Conservation (phyloP, 2,113 vertebrate species). For the Fregetta grallaria region DNA sequence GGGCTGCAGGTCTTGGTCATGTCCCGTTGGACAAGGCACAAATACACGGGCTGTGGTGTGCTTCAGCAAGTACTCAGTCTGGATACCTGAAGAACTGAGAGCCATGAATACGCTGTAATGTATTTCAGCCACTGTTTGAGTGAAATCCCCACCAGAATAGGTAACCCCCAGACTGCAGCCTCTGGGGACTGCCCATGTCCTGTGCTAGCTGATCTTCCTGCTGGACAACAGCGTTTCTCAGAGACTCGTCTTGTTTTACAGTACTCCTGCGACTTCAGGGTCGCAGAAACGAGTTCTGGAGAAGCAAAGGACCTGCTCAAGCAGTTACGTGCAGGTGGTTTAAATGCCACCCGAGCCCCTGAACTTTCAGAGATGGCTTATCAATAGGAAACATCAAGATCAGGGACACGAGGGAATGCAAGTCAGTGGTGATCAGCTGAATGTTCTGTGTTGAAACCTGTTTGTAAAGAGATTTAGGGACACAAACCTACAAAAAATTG, state of each 20-base stretch:
- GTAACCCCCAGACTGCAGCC: background rate
- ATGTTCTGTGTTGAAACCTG: background rate
- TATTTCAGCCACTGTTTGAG: background rate
- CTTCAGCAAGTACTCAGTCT: background rate
- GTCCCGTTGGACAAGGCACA: background rate
- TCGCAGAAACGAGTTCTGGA: background rate
- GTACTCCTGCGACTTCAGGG: background rate
- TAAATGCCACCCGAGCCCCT: background rate
- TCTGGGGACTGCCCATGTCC: too few relatives aligned
- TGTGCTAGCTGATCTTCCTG: background rate
- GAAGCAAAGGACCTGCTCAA: background rate
- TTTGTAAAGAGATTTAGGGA: background rate
- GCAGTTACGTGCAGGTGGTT: background rate
- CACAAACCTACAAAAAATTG: background rate
- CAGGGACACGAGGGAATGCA: background rate
- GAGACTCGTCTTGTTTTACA: background rate
- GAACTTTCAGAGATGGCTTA: background rate
- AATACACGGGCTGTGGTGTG: background rate
- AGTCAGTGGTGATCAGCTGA: background rate
- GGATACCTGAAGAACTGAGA: background rate
- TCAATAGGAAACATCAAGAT: background rate
- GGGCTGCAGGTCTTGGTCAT: background rate
- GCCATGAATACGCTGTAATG: rapidly evolving
- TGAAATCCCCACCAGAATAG: background rate
- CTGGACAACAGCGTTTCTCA: background rate